Percentiles rank a stretch among this genome's conserved stretches.
These are phyloP conservation scores for Pemphredon lugubris DNA, from an alignment of 2,888 invertebrate species.

Conservation along the genomic window DNA sequence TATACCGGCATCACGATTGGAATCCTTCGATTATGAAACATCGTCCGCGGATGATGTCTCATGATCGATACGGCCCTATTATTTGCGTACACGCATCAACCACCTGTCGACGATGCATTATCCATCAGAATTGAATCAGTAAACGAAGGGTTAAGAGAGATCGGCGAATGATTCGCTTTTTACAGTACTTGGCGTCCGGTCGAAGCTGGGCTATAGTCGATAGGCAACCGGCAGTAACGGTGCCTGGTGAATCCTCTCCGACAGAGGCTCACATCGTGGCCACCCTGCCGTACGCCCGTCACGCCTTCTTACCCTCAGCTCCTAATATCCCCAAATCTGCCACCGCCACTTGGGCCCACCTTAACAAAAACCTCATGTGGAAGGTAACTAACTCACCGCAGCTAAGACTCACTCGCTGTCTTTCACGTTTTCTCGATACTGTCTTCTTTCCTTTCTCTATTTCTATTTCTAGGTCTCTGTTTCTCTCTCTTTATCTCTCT, in stretches of 20 bases:
- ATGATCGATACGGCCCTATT: too few species aligned
- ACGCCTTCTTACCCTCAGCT: slow-evolving; percentile 81
- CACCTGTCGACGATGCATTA: too few species aligned
- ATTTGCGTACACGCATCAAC: too few species aligned
- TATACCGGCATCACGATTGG: too few species aligned
- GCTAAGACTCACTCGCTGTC: slow-evolving; percentile 56
- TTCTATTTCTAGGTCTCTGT: slow-evolving; percentile 28
- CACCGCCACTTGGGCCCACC: slow-evolving; percentile 84
- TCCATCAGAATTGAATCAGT: slow-evolving; percentile 45
- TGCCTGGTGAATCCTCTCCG: slow-evolving; percentile 78
- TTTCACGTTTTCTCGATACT: slow-evolving; percentile 44
- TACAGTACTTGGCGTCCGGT: slow-evolving; percentile 80
- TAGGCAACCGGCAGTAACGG: slow-evolving; percentile 76
- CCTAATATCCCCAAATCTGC: slow-evolving; percentile 84
- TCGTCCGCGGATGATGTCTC: too few species aligned
- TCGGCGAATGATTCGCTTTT: slow-evolving; percentile 72
- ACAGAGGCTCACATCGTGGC: slow-evolving; percentile 79
- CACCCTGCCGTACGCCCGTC: slow-evolving; percentile 79
- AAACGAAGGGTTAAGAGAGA: slow-evolving; percentile 66
- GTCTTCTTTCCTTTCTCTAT: slow-evolving; percentile 30
- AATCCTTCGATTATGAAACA: too few species aligned
- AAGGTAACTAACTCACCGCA: slow-evolving; percentile 82
- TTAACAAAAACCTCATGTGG: slow-evolving; percentile 85
- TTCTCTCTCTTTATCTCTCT: slow-evolving; percentile 31
- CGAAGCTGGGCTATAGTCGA: slow-evolving; percentile 80